Conservation (phyloP, 2,113 vertebrate species). For the Kryptolebias marmoratus region DNA sequence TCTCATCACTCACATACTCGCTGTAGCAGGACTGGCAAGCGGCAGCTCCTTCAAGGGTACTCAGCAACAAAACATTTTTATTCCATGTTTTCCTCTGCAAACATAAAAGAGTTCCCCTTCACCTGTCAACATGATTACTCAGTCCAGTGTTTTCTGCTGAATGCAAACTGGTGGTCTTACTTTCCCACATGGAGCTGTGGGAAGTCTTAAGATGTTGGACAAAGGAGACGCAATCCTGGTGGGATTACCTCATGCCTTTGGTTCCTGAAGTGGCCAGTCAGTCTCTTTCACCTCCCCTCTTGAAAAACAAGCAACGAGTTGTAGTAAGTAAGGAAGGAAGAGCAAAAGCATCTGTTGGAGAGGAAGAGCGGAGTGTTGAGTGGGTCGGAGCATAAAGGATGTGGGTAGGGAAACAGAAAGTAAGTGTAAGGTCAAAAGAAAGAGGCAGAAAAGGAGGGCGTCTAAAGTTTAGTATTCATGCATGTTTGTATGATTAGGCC, state of each 20-base stretch:
- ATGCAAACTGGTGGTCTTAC: constrained; percentile 62
- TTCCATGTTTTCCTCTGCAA: constrained; percentile 71
- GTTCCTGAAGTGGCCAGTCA: constrained; percentile 72
- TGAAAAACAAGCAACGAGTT: constrained; percentile 54
- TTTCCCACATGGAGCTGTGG: constrained; percentile 79
- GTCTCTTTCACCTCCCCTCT: constrained; percentile 42
- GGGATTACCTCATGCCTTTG: constrained; percentile 79
- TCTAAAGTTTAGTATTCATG: constrained; percentile 62
- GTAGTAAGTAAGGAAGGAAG: constrained; percentile 50
- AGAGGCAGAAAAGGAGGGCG: constrained; percentile 25
- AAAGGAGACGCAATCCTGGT: constrained; percentile 61
- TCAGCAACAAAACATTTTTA: constrained; percentile 77
- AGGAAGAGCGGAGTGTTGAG: constrained; percentile 55
- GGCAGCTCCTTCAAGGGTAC: constrained; percentile 69
- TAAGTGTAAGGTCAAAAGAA: constrained; percentile 43
- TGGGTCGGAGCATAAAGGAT: constrained; percentile 57
- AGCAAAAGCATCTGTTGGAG: constrained; percentile 43
- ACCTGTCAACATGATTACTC: constrained; percentile 74
- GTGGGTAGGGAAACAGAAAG: constrained; percentile 48
- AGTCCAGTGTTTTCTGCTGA: constrained; percentile 60
- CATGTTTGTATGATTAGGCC: constrained; percentile 66
- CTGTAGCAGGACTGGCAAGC: constrained; percentile 69
- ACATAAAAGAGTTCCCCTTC: constrained; percentile 75
- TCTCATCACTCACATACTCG: constrained; percentile 72
- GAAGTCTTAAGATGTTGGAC: constrained; percentile 70